Conservation (phyloP, 2,888 invertebrate genomes). For the Zhuqinia jingwanae region DNA sequence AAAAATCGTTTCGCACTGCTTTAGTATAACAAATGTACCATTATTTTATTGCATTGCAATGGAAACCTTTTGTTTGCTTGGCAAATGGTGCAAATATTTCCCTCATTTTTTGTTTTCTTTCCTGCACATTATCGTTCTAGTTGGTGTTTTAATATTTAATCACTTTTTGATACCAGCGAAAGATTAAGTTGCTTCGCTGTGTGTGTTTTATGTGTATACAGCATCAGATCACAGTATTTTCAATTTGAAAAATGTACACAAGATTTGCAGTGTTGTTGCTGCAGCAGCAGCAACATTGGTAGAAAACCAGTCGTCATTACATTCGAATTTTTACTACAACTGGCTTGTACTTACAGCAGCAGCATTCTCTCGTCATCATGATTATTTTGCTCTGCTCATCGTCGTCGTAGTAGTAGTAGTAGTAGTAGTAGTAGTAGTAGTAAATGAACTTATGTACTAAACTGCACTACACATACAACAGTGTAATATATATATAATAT, state of each 20-base stretch:
- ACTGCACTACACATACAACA: background rate
- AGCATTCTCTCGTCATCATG: constrained; percentile 31
- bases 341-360: background rate
- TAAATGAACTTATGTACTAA: background rate
- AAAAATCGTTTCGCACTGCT: no score
- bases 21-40: no score
- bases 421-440: background rate
- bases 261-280: constrained; percentile 6
- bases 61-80: no score
- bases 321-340: constrained; percentile 28
- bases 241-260: constrained; percentile 10
- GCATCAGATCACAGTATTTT: constrained; percentile 3
- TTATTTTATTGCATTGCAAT: no score
- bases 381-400: constrained; percentile 28
- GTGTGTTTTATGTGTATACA: background rate
- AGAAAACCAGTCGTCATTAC: constrained; percentile 47
- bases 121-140: no score
- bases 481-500: background rate
- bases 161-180: background rate
- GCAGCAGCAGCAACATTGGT: background rate
- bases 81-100: no score
- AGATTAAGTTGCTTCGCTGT: background rate
- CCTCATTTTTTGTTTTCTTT: no score
- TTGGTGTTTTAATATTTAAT: no score
- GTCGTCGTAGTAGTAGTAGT: background rate